phyloP scores from a whole-genome alignment of 1,140 invertebrate genomes.

The Neotoxoptera formosana region DNA sequence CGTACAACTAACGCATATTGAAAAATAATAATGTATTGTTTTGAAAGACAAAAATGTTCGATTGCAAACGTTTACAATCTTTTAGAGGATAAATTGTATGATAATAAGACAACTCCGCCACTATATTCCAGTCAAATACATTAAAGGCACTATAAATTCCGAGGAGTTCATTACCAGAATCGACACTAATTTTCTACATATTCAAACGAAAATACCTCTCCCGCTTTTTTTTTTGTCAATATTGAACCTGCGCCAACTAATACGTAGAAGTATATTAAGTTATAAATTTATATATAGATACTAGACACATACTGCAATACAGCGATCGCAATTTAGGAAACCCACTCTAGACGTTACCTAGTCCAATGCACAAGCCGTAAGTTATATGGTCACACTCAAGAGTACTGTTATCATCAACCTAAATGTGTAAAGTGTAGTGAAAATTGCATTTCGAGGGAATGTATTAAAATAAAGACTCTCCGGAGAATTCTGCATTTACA shows the following conservation, averaged over 20 bases:
- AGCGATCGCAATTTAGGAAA: conserved; percentile 62
- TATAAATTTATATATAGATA: no score
- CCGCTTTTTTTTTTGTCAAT: conserved; percentile 61
- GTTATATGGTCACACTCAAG: conserved; percentile 42
- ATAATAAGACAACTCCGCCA: conserved; percentile 61
- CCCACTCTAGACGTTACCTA: conserved; percentile 60
- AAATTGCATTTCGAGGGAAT: conserved; percentile 59
- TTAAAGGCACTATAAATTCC: conserved; percentile 55
- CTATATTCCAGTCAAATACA: conserved; percentile 60
- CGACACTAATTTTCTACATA: conserved; percentile 43
- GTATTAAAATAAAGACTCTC: conserved; percentile 61
- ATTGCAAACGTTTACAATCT: no score
- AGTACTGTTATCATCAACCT: conserved; percentile 61
- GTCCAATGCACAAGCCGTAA: not conserved
- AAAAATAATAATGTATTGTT: not conserved
- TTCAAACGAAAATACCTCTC: conserved; percentile 61
- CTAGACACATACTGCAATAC: conserved; percentile 59
- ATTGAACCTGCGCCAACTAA: conserved; percentile 63
- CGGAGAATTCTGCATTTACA: conserved; percentile 49
- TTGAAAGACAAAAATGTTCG: no score
- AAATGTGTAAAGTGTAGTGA: conserved; percentile 63
- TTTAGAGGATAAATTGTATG: conserved; percentile 61
- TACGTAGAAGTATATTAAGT: conserved; percentile 62
- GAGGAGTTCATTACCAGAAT: not conserved
- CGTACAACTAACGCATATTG: not conserved